These are phyloP conservation scores for Stichodactyla helianthus DNA, from an alignment of 64 coral and sea anemone species.

Conservation along the genomic window DNA sequence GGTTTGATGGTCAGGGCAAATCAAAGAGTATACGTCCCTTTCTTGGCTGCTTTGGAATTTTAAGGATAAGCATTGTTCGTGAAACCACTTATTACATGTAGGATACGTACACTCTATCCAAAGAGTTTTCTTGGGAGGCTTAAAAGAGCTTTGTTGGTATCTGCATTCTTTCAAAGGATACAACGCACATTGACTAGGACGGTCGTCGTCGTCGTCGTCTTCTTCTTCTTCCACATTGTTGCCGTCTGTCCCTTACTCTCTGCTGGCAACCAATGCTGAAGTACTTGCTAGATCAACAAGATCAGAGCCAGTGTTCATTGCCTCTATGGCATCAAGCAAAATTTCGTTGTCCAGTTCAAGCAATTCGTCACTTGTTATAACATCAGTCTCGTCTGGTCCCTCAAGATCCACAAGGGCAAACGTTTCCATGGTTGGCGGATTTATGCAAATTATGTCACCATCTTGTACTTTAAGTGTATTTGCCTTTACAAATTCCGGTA, in stretches of 20 bases:
- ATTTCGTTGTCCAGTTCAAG: slow-evolving; percentile 37
- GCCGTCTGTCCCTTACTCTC: slow-evolving; percentile 1
- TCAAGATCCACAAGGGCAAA: slow-evolving; percentile 20
- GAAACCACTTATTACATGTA: slow-evolving; percentile 22
- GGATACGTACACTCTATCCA: slow-evolving; percentile 45
- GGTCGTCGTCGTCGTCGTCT: background rate
- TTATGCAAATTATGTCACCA: slow-evolving; percentile 24
- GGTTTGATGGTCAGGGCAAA: slow-evolving; percentile 36
- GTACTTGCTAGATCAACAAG: background rate
- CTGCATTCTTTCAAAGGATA: slow-evolving; percentile 15
- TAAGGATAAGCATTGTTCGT: slow-evolving; percentile 18
- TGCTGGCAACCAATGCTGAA: too few species aligned
- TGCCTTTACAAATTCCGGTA: slow-evolving; percentile 22
- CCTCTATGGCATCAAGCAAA: slow-evolving; percentile 29
- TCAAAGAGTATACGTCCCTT: slow-evolving; percentile 34
- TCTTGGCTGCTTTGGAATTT: background rate
- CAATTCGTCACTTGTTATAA: slow-evolving; percentile 22
- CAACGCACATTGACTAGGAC: slow-evolving; percentile 13
- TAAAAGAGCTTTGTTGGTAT: slow-evolving; percentile 9
- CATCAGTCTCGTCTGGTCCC: slow-evolving; percentile 41
- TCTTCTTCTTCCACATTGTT: background rate
- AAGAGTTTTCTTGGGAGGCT: slow-evolving; percentile 4
- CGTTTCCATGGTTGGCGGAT: background rate
- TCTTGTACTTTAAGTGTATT: slow-evolving; percentile 25
- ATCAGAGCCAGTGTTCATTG: slow-evolving; percentile 4